Base-by-base conservation (phyloP, 2,888 invertebrate species). In the Pegoplata infirma region DNA sequence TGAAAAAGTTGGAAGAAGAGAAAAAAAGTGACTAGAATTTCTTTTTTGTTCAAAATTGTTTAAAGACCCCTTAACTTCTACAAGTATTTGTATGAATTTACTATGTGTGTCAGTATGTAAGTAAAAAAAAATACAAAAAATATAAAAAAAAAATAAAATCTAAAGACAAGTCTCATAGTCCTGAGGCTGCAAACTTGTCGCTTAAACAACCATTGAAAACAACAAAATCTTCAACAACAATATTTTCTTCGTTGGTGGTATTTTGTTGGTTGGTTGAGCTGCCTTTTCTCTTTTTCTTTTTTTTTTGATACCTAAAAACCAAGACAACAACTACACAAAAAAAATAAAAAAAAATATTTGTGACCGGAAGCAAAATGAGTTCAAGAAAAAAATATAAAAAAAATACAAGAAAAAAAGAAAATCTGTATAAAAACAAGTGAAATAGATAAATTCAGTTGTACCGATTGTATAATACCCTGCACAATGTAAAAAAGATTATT, bases 171-270 rank as follows among this genome's bases (percentile, higher is more conserved):
- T 51, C 75, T 63, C 23, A 56, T 56, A 63, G 55, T 63, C 79
- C 71, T 71, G 25, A 75, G 75, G 75, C 71, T 63, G 58, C 56
- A 75, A 79, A 75, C 56, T 72, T 75, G 75, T 79, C 75, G 79
- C 75, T 79, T 66, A 58, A 79, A 61, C 59, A 74, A 79, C 69
- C 61, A 67, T 47, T 69, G 63, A 76, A 69, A 68, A 44, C 61
- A 75, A 68, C 56, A 69, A 76, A 56, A 64, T 76, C 63, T 76
- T 76, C n/a, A n/a, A n/a, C 28, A 75, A 40, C 53, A 75, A 49
- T 4, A 36, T 40, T 75, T 66, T 74, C 14, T 32, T 23, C n/a
- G 1, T 1, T 40, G 36, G 36, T n/a, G 51, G 14, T 7, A 6
- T 7, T 12, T 23, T n/a, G n/a, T n/a, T 21, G 25, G 47, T 5